Evolutionary conservation across 2,888 invertebrate genomes (phyloP).

Genomic region (Aphodius sticticus): DNA sequence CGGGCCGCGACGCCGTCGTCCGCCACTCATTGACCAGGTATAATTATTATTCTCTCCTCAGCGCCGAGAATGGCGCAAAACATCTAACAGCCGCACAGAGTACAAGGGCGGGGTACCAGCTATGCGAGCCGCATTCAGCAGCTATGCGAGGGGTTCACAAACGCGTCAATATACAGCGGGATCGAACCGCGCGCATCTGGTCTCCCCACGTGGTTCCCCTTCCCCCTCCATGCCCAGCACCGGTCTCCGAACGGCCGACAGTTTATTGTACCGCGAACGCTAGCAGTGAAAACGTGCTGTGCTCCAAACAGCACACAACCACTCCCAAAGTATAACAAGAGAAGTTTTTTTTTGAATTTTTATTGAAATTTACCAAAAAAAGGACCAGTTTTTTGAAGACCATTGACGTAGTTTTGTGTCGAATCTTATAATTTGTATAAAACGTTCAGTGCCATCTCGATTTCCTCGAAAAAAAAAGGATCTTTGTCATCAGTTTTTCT

Average conservation of each 20-base stretch:
- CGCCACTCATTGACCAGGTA: conserved; percentile 51
- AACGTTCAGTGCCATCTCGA: conserved; percentile 12
- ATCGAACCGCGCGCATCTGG: conserved; percentile 50
- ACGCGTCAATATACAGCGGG: conserved; percentile 49
- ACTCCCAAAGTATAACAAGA: conserved; percentile 28
- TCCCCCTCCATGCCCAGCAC: conserved; percentile 47
- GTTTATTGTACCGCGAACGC: conserved; percentile 52
- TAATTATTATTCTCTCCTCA: conserved; percentile 49
- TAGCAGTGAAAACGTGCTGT: conserved; percentile 39
- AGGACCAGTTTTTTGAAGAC: not conserved
- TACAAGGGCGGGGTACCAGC: conserved; percentile 43
- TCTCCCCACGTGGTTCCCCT: conserved; percentile 50
- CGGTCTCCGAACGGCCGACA: conserved; percentile 46
- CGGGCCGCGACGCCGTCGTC: conserved; percentile 42
- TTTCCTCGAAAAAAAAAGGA: not conserved
- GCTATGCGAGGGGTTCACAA: conserved; percentile 30
- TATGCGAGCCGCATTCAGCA: conserved; percentile 35
- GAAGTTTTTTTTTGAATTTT: not conserved
- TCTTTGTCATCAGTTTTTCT: not conserved
- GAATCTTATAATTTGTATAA: conserved; percentile 31
- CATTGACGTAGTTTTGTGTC: conserved; percentile 31
- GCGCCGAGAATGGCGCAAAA: not conserved
- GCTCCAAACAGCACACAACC: conserved; percentile 28
- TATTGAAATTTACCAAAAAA: not conserved
- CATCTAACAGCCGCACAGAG: conserved; percentile 38